Base-by-base conservation (phyloP, 2,113 vertebrate species). In the Corythornis cristatus region DNA sequence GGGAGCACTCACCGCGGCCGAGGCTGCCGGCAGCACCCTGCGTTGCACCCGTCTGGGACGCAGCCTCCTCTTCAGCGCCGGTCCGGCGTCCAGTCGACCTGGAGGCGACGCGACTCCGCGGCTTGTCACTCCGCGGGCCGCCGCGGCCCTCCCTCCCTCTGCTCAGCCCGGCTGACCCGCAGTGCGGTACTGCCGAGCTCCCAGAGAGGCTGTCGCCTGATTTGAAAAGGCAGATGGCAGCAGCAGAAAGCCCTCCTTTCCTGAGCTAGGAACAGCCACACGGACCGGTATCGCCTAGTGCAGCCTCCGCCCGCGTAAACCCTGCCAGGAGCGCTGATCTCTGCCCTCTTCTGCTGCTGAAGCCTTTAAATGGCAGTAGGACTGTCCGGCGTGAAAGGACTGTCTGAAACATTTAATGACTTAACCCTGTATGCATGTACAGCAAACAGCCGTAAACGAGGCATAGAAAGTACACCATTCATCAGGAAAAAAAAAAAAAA, bases 211-310 rank as follows among this genome's bases (percentile, higher is more conserved):
- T 45, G 56, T 6, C 12, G 11, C 37, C 53, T 17, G 25, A 0
- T 14, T 15, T 21, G 16, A 50, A 35, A 3, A 15, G 57, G 57
- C 74, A 43, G 62, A 42, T 18, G 53, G 26, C 48, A 43, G 46
- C 42, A 17, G 8, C 26, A 3, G 21, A 50, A 21, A 85, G 29
- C 57, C 6, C 65, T 17, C n/a, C 70, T 17, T 5, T 17, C 3
- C 4, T 12, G 53, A 43, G 3, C 42, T 17, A 31, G 1, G 66
- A 23, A 4, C 12, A 15, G 43, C 61, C 58, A 1, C 4, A 3
- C 9, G 28, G 12, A 2, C 5, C 19, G 16, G 26, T 2, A 3
- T 1, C 43, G 16, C n/a, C 53, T 11, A n/a, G n/a, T 19, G 1
- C 35, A 5, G 51, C 17, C 33, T 1, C 48, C 15, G 3, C 37